phyloP scores from a whole-genome alignment of 2,888 invertebrate species.

The Metacarcinus magister region DNA sequence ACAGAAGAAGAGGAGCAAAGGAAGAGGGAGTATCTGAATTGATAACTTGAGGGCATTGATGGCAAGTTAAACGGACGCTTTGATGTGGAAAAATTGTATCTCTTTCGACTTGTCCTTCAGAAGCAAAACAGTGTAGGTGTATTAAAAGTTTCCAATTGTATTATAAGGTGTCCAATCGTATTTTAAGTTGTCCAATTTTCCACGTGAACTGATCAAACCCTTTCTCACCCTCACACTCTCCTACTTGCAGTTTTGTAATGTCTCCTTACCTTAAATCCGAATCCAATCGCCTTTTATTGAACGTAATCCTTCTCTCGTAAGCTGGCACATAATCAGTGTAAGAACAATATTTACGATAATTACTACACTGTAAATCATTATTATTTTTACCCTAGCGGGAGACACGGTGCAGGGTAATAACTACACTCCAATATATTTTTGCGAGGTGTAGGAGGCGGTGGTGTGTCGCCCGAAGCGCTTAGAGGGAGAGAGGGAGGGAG shows the following conservation, averaged over 20 bases:
- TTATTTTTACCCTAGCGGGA: conserved; percentile 34
- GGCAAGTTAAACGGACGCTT: background rate
- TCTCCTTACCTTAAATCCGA: background rate
- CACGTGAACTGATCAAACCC: background rate
- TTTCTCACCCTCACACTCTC: background rate
- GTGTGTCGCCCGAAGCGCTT: background rate
- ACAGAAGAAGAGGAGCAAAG: background rate
- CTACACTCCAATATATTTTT: conserved; percentile 30
- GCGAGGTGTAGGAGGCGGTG: conserved; percentile 18
- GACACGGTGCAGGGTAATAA: conserved; percentile 31
- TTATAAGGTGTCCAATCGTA: no score
- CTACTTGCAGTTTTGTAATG: background rate
- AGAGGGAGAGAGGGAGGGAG: background rate
- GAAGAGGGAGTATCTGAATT: background rate
- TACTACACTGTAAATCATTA: background rate
- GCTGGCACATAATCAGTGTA: conserved; percentile 6
- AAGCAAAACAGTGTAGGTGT: background rate
- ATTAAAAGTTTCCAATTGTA: background rate
- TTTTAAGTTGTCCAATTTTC: background rate
- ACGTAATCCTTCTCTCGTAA: background rate
- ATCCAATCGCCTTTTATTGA: background rate
- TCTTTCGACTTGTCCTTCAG: background rate
- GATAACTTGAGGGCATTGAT: background rate
- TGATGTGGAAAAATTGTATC: background rate
- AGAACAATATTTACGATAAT: conserved; percentile 49